Conservation (phyloP, 2,888 invertebrate genomes). For the Allolobophora icterica region DNA sequence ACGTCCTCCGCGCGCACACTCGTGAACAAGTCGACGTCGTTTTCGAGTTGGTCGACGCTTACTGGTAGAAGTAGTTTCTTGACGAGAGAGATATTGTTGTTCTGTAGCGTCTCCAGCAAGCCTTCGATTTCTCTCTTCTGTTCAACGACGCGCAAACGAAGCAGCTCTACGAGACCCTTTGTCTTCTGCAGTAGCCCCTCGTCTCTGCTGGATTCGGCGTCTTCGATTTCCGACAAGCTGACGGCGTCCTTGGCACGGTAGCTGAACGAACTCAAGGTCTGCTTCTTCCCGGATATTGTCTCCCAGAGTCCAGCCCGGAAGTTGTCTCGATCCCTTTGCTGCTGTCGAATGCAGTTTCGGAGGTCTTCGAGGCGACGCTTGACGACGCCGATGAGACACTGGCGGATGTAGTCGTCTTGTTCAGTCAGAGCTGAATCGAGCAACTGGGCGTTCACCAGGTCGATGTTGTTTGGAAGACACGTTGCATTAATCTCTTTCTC, state of each 20-base stretch:
- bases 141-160: neutral
- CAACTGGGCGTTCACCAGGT: conserved; percentile 10
- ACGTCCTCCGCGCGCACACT: neutral
- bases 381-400: neutral
- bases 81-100: no score
- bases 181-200: neutral
- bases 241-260: neutral
- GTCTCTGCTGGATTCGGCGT: neutral
- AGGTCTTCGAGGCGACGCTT: neutral
- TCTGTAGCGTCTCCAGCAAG: neutral
- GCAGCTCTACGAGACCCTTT: neutral
- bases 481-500: neutral
- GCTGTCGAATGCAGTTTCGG: neutral
- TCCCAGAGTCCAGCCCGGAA: neutral
- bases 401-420: neutral
- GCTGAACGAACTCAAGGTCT: neutral
- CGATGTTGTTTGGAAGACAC: neutral
- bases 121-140: neutral
- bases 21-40: neutral
- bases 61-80: neutral
- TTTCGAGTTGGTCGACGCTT: neutral
- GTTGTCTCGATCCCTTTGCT: neutral
- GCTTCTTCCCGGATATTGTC: neutral
- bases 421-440: neutral
- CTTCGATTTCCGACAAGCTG: neutral